A percentile compares a stretch with the other conserved stretches of the same genome.
Conservation (phyloP, 1,140 invertebrate genomes). For the Platyscapa corneri region DNA sequence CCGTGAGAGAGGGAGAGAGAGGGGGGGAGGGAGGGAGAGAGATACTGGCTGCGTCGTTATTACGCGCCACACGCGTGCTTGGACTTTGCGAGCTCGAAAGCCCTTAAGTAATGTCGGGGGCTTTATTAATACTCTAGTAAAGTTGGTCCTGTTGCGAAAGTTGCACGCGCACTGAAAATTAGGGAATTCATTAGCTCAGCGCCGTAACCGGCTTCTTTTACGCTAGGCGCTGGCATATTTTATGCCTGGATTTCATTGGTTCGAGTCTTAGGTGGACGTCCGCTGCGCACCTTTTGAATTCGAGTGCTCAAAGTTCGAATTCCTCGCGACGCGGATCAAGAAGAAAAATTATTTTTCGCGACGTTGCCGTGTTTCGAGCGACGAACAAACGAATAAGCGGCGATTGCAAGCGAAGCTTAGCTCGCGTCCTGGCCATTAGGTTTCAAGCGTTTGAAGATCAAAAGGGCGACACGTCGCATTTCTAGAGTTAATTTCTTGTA, state of each 20-base stretch:
- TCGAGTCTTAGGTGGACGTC: no score
- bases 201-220: neutral
- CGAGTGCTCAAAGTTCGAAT: neutral
- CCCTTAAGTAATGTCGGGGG: constrained; percentile 38
- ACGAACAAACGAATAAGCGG: no score
- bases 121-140: constrained; percentile 43
- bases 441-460: no score
- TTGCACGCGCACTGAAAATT: constrained; percentile 25
- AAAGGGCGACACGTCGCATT: no score
- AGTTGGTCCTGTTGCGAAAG: neutral
- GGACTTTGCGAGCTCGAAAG: constrained; percentile 4
- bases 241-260: neutral
- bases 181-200: constrained; percentile 30
- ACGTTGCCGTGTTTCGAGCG: no score
- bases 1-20: constrained; percentile 12
- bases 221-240: neutral
- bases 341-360: neutral
- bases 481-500: no score
- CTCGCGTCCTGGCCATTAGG: no score
- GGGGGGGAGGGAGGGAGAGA: constrained; percentile 13
- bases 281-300: neutral
- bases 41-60: constrained; percentile 28
- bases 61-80: constrained; percentile 20
- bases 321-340: neutral
- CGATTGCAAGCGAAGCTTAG: no score